Base-by-base conservation (phyloP, 92 coral and sea anemone species). In the Pocillopora meandrina region DNA sequence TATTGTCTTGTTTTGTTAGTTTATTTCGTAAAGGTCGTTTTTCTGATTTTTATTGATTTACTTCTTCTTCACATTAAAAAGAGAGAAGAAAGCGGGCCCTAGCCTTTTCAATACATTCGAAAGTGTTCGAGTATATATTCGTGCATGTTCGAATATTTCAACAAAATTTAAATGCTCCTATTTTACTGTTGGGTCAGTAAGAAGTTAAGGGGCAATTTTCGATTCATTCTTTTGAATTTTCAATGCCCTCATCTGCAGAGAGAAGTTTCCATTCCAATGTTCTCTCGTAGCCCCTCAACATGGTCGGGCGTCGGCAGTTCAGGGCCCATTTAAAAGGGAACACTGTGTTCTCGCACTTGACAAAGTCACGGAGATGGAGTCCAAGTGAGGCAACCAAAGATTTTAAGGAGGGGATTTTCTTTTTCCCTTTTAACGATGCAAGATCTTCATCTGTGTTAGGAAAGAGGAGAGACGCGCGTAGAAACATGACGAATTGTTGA, bases 311-410 rank as follows among this genome's bases (percentile, higher is more conserved):
- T 60, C 78, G 84, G 62, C 95, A 83, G 70, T 92, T 92, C 78
- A 90, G 52, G 18, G 88, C 76, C 91, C 87, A 86, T 71, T 79
- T 89, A 59, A 88, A 86, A 26, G 93, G 92, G 61, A 85, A 87
- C 61, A 93, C 79, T 49, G 79, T 85, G 85, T 87, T 93, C 76
- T 81, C 89, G 72, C 74, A 84, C 31, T 89, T 78, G 26, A 64
- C 55, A 66, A 88, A 88, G 75, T 93, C 90, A 11, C 96, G 90
- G 68, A 89, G 79, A 76, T 72, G 61, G 59, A 93, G 77, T 9
- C 89, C 92, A 76, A 90, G 79, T 61, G 84, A 78, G 19, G 23
- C 74, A 12, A 87, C 93, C 5, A 93, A 79, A 18, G 82, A 69
- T 34, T 70, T 83, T 47, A 77, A 19, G 5, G 81, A 26, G 2